Evolutionary conservation across 2,888 invertebrate species (phyloP), one percentile per base, ranked within the genome.

Genomic region (Trichopoda pennipes): DNA sequence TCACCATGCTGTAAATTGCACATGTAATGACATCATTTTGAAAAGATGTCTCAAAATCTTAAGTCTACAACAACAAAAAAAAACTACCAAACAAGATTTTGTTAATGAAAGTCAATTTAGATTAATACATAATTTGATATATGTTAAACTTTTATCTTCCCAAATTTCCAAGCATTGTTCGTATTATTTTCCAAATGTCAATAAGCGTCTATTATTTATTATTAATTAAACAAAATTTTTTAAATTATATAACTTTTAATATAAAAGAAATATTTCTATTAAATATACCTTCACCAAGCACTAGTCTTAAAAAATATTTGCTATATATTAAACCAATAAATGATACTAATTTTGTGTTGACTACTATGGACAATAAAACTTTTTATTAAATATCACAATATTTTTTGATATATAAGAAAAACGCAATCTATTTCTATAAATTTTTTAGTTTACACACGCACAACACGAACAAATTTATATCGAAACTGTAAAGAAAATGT

Each of bases 161-260:
- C 7, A 6, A 28, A 28, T 2, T 6, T 28, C 28, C 6, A 28
- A 2, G 8, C 8, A 8, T 28, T 28, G 28, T 28, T 28, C 7
- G 3, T 28, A 28, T 28, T 28, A 28, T 4, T 4, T 28, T 28
- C 7, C 28, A 28, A 6, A 28, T 28, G 1, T 8, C 8, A 28
- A 28, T 28, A 28, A 28, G 8, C 8, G 6, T 28, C 28, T 6
- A 28, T 28, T 28, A 28, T 28, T 28, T 28, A 28, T 28, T 28
- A 28, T 7, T 28, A 7, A 7, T 28, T 7, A 28, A 23, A 28
- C 2, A 21, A 35, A 35, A 10, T 47, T 47, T 2, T 17, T 56
- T 47, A 55, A 79, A 66, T 79, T 80, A 80, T 74, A 80, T 80
- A 80, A 80, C 79, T 58, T 69, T 69, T 55, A 49, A 77, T 69